phyloP scores from a whole-genome alignment of 2,797 vertebrate genomes.

The Babyrousa celebensis region DNA sequence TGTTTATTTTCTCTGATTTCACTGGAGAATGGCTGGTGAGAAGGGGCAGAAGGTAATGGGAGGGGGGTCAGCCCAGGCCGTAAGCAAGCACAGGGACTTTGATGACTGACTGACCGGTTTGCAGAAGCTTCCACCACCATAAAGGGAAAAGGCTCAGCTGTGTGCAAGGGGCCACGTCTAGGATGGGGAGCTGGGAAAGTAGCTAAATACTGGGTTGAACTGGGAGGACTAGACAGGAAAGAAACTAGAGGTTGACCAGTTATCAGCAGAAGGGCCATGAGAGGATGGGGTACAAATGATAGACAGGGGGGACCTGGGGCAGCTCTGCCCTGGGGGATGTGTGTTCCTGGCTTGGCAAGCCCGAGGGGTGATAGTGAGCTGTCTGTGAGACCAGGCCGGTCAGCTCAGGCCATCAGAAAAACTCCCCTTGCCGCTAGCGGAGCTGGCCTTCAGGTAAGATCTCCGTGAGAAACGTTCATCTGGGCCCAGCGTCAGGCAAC shows the following conservation, averaged over 20 bases:
- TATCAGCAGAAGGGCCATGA: neutral
- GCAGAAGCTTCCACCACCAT: neutral
- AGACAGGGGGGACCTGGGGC: neutral
- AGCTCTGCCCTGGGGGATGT: neutral
- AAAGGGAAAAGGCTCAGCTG: neutral
- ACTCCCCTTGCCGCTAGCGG: no score
- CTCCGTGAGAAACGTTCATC: neutral
- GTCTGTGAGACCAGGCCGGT: rapidly evolving
- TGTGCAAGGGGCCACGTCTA: neutral
- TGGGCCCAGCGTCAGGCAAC: neutral
- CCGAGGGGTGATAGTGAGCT: neutral
- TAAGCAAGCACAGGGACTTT: neutral
- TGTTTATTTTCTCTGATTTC: neutral
- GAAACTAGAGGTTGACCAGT: neutral
- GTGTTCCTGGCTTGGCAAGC: neutral
- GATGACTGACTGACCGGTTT: neutral
- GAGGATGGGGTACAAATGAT: neutral
- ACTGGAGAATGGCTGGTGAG: neutral
- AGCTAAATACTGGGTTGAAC: neutral
- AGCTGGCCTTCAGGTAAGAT: neutral
- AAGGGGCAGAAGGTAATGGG: neutral
- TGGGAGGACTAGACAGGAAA: neutral
- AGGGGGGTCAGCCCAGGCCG: neutral
- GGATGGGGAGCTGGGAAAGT: neutral
- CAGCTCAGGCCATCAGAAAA: neutral